Evolutionary conservation across 2,888 invertebrate species (phyloP), one percentile per base, ranked within the genome.

Genomic region (Lycocerus yunnanus): DNA sequence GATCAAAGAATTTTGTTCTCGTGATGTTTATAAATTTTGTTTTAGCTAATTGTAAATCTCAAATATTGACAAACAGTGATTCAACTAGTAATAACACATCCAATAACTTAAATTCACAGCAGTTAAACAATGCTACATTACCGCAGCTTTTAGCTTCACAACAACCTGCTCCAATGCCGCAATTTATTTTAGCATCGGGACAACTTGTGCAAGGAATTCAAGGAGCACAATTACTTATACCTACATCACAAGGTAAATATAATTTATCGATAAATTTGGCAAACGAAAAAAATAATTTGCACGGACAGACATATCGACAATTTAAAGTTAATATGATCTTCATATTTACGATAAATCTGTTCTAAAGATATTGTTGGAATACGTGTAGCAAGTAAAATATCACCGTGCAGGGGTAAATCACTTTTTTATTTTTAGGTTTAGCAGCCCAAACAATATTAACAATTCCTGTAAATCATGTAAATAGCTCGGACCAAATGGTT

Each of bases 401-500:
- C n/a, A n/a, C n/a, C n/a, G n/a, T n/a, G n/a, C n/a, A n/a, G n/a
- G n/a, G n/a, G n/a, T n/a, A n/a, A 59, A 60, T 24, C 15, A 16
- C 21, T 15, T 65, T 15, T 67, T 14, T 59, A 24, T 21, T 74
- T 83, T 63, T 88, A 97, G 97, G 97, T 81, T 94, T 97, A 85
- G 96, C 97, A 71, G 95, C 97, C 69, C 98, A 98, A 89, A 97
- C 97, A 84, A 97, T 98, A 85, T 90, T 98, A 82, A 97, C 97
- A 80, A 97, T 98, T 85, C 97, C 97, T 71, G 95, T 97, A 76
- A 95, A 94, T 88, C 95, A 95, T 88, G 94, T 95, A 80, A 95
- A 94, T 88, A 87, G 87, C 80, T 88, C 88, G 81, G 90, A 91
- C 84, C 91, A 91, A 84, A 93, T 94, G 91, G 93, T 94, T 21